Conservation (phyloP, 2,113 vertebrate genomes). For the Scophthalmus maximus region DNA sequence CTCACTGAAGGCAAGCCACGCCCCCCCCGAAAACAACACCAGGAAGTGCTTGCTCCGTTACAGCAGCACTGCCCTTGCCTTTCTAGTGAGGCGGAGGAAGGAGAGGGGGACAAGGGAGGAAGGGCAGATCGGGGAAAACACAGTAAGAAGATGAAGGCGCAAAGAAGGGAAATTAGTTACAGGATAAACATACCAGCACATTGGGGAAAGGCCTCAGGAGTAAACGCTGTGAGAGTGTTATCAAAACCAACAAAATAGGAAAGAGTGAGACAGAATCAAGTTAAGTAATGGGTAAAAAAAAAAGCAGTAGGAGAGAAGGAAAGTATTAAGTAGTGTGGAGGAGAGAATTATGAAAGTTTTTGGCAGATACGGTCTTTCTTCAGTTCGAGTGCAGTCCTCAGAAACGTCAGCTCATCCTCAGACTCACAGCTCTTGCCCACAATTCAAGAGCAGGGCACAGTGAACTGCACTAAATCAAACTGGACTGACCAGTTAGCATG, state of each 20-base stretch:
- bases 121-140: slow-evolving; percentile 39
- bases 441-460: slow-evolving; percentile 22
- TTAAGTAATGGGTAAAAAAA: slow-evolving; percentile 16
- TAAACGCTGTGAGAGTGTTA: background rate
- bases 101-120: slow-evolving; percentile 38
- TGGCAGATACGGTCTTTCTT: slow-evolving; percentile 53
- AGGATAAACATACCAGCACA: slow-evolving; percentile 3
- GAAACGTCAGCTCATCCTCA: slow-evolving; percentile 23
- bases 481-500: background rate
- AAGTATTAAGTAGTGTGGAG: slow-evolving; percentile 18
- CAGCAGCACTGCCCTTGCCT: slow-evolving; percentile 67
- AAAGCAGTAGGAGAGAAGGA: slow-evolving; percentile 40
- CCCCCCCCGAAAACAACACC: slow-evolving; percentile 71
- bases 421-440: slow-evolving; percentile 34
- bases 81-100: slow-evolving; percentile 51
- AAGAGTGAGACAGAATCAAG: slow-evolving; percentile 21
- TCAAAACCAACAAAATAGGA: slow-evolving; percentile 15
- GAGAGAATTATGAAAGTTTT: slow-evolving; percentile 40
- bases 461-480: slow-evolving; percentile 25
- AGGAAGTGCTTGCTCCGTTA: slow-evolving; percentile 77
- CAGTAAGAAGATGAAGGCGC: slow-evolving; percentile 17
- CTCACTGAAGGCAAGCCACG: slow-evolving; percentile 53
- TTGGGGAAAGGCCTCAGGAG: background rate
- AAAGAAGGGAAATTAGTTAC: slow-evolving; percentile 20
- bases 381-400: slow-evolving; percentile 30